Evolutionary conservation across 2,888 invertebrate species (phyloP).

Genomic region (Agriopis marginaria): DNA sequence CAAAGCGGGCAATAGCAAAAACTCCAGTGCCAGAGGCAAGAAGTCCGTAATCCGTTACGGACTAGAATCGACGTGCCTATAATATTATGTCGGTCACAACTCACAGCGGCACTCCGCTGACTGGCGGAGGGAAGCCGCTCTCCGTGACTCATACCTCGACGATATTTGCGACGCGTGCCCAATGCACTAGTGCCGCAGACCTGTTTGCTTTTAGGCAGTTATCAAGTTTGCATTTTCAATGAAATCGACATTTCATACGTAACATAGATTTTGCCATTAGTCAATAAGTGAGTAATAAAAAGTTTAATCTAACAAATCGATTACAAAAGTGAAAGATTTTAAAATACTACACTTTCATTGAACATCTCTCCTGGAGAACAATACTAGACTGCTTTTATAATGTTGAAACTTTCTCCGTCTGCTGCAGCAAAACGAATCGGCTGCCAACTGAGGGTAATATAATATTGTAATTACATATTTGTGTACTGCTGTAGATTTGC

Average conservation of each 20-base stretch:
- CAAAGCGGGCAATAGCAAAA: conserved; percentile 16
- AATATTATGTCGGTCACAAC: conserved; percentile 44
- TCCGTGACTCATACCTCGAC: conserved; percentile 62
- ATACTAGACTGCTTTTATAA: conserved; percentile 11
- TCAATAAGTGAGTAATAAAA: background rate
- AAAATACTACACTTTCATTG: background rate
- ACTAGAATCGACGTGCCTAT: conserved; percentile 38
- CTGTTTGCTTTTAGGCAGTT: conserved; percentile 24
- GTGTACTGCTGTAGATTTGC: conserved; percentile 28
- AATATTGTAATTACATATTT: conserved; percentile 5
- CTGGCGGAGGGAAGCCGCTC: conserved; percentile 69
- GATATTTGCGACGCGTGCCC: conserved; percentile 53
- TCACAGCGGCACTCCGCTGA: conserved; percentile 25
- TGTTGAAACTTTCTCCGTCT: conserved; percentile 23
- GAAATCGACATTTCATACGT: background rate
- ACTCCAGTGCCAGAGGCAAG: conserved; percentile 18
- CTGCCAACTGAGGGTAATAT: background rate
- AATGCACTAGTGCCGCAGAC: background rate
- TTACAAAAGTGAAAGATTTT: background rate
- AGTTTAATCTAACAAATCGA: background rate
- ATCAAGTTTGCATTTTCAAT: background rate
- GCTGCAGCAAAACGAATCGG: conserved; percentile 13
- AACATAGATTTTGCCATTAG: background rate
- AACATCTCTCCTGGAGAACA: conserved; percentile 1
- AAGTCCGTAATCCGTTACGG: conserved; percentile 42